Conservation (phyloP, 2,888 invertebrate genomes). For the Drosophila maculinotata region DNA sequence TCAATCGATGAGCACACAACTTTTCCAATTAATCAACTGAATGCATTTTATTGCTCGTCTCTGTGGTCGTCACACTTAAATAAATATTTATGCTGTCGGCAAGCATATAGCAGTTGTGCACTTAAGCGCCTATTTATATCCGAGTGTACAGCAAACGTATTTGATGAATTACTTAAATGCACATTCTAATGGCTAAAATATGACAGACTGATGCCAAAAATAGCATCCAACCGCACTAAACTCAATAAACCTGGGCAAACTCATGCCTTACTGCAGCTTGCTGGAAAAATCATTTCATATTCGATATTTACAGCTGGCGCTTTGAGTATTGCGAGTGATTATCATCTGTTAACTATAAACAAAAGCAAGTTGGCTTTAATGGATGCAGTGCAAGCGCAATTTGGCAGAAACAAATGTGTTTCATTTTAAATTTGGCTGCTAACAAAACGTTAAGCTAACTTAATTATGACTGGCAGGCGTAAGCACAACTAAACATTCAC, state of each 20-base stretch:
- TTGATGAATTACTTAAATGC: slow-evolving; percentile 57
- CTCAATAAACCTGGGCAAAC: slow-evolving; percentile 32
- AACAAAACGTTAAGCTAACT: slow-evolving; percentile 17
- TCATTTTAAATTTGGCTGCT: slow-evolving; percentile 36
- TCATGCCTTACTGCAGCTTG: slow-evolving; percentile 20
- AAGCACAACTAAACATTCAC: slow-evolving; percentile 29
- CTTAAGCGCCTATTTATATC: slow-evolving; percentile 65
- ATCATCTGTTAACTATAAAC: slow-evolving; percentile 29
- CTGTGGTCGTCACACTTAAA: slow-evolving; percentile 33
- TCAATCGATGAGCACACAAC: slow-evolving; percentile 31
- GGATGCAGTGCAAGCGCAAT: slow-evolving; percentile 9
- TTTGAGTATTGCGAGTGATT: slow-evolving; percentile 16
- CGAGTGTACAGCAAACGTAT: slow-evolving; percentile 38
- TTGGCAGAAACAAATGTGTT: slow-evolving; percentile 32
- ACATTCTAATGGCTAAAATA: slow-evolving; percentile 19
- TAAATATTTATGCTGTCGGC: slow-evolving; percentile 63
- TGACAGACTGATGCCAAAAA: slow-evolving; percentile 19
- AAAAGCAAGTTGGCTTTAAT: slow-evolving; percentile 15
- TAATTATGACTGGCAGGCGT: slow-evolving; percentile 55
- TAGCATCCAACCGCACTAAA: slow-evolving; percentile 28
- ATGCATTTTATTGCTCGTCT: slow-evolving; percentile 46
- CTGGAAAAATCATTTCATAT: slow-evolving; percentile 13
- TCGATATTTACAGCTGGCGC: slow-evolving; percentile 8
- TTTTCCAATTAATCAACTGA: slow-evolving; percentile 64
- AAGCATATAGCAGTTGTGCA: no score